Evolutionary conservation across 2,888 invertebrate species (phyloP).

Genomic region (Opisthograptis luteolata): DNA sequence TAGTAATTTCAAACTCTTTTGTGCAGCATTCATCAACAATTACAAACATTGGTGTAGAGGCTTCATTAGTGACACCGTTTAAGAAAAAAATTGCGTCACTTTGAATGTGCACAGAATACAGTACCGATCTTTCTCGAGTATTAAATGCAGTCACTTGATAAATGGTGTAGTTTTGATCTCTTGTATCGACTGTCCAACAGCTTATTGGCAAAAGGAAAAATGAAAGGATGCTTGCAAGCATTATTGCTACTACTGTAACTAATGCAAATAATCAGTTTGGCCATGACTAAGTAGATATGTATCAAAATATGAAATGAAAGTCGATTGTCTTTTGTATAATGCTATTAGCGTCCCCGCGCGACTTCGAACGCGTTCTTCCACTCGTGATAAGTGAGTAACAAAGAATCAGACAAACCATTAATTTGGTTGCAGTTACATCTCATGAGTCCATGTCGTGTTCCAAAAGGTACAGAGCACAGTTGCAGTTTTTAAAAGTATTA

Average conservation of each 20-base stretch:
- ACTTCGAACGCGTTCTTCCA: too few relatives aligned
- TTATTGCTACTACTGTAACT: background rate
- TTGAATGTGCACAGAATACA: slow-evolving; percentile 52
- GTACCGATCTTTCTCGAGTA: slow-evolving; percentile 53
- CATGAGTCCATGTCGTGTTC: too few relatives aligned
- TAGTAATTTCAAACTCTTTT: slow-evolving; percentile 50
- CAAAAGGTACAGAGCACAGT: too few relatives aligned
- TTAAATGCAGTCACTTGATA: slow-evolving; percentile 70
- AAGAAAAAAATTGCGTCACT: slow-evolving; percentile 53
- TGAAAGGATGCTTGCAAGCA: slow-evolving; percentile 4
- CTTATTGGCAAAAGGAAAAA: slow-evolving; percentile 13
- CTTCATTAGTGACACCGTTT: slow-evolving; percentile 70
- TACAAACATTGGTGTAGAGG: slow-evolving; percentile 64
- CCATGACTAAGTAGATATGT: slow-evolving; percentile 11
- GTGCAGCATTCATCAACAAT: slow-evolving; percentile 47
- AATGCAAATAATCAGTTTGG: slow-evolving; percentile 20
- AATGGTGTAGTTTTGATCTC: slow-evolving; percentile 48
- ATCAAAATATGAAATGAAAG: too few relatives aligned
- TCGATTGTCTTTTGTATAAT: too few relatives aligned
- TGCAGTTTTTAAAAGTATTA: too few relatives aligned
- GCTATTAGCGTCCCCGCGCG: too few relatives aligned
- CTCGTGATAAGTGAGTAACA: too few relatives aligned
- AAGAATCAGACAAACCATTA: too few relatives aligned
- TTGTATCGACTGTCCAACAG: slow-evolving; percentile 2
- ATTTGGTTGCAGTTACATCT: too few relatives aligned